These are phyloP conservation scores for Xenopus borealis DNA, from an alignment of 2,113 vertebrate genomes.

Conservation along the genomic window DNA sequence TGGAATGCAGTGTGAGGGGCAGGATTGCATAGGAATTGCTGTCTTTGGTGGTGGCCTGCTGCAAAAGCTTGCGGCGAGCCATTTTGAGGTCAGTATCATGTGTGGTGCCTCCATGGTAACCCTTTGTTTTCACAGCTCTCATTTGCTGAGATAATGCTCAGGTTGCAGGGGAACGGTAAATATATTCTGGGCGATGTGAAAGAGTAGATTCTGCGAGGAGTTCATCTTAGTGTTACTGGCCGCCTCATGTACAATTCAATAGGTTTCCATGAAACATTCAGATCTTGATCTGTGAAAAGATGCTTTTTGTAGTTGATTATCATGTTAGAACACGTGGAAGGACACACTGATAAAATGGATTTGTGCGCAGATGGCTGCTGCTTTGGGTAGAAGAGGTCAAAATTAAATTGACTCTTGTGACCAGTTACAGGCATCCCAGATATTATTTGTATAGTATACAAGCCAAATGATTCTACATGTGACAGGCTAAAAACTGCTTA, in stretches of 20 bases:
- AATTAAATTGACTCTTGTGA: too few species aligned
- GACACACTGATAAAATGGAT: neutral
- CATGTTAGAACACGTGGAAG: neutral
- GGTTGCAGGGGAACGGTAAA: constrained; percentile 33
- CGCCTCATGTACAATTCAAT: constrained; percentile 40
- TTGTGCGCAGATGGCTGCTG: neutral
- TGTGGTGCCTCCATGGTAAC: constrained; percentile 36
- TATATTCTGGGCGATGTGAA: constrained; percentile 32
- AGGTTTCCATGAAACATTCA: constrained; percentile 31
- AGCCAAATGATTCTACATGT: too few species aligned
- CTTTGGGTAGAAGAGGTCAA: neutral
- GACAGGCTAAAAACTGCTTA: too few species aligned
- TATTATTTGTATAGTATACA: too few species aligned
- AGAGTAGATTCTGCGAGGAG: constrained; percentile 35
- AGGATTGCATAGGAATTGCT: neutral
- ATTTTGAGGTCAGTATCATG: constrained; percentile 14
- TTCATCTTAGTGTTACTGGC: constrained; percentile 31
- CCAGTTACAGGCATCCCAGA: too few species aligned
- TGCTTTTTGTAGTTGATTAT: neutral
- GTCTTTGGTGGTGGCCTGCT: too few species aligned
- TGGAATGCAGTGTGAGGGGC: neutral
- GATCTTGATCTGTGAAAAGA: neutral
- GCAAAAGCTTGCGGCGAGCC: neutral
- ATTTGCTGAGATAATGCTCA: constrained; percentile 28
- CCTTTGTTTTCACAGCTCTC: constrained; percentile 36